Conservation (phyloP, 2,888 invertebrate genomes). For the Eupsilia transversa region DNA sequence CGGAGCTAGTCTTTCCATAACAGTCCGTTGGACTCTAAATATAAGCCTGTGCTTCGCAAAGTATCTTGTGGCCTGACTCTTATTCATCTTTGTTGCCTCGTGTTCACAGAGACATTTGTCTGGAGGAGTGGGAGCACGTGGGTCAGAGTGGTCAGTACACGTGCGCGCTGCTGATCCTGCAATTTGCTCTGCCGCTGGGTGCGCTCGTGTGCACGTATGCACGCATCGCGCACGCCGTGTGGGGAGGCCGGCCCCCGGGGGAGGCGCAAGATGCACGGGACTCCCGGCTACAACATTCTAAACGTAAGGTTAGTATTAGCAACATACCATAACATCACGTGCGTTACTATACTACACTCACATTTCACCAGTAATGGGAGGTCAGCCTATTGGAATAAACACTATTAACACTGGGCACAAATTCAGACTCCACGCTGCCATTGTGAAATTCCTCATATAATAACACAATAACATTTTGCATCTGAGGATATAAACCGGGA, state of each 20-base stretch:
- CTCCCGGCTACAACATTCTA: slow-evolving; percentile 95
- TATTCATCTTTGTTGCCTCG: not conserved
- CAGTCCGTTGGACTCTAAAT: not conserved
- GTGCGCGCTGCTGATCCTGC: slow-evolving; percentile 94
- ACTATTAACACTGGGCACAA: not conserved
- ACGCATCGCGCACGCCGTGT: slow-evolving; percentile 96
- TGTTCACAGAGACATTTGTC: slow-evolving; percentile 92
- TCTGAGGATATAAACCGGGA: too few relatives aligned
- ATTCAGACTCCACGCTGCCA: not conserved
- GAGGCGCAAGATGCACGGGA: slow-evolving; percentile 96
- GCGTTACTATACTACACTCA: not conserved
- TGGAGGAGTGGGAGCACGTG: slow-evolving; percentile 92
- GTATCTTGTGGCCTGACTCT: not conserved
- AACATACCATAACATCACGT: not conserved
- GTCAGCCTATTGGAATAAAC: not conserved
- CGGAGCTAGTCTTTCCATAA: not conserved
- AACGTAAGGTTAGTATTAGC: slow-evolving; percentile 93
- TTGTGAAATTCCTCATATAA: too few relatives aligned
- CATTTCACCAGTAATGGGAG: not conserved
- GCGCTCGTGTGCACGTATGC: slow-evolving; percentile 96
- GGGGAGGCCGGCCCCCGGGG: slow-evolving; percentile 96
- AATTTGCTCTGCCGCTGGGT: slow-evolving; percentile 95
- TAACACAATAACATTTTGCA: too few relatives aligned
- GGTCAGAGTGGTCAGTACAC: slow-evolving; percentile 94
- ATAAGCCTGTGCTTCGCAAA: not conserved